phyloP scores from a whole-genome alignment of 1,140 invertebrate genomes.

The Trachymyrmex septentrionalis region DNA sequence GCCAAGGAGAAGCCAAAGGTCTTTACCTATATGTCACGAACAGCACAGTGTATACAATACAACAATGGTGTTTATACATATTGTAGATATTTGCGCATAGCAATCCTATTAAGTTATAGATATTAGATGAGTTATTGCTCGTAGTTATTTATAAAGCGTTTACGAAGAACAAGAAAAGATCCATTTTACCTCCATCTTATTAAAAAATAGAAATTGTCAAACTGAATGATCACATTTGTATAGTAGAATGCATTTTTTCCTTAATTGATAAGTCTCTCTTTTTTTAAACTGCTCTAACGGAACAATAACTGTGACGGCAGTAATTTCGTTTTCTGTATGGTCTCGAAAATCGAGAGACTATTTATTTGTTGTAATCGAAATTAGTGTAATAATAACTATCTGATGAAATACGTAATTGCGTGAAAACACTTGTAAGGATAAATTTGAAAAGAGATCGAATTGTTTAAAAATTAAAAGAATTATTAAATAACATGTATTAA shows the following conservation, averaged over 20 bases:
- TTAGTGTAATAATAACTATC: conserved; percentile 22
- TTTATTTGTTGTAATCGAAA: conserved; percentile 25
- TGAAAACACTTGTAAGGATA: not conserved
- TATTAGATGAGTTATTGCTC: conserved; percentile 72
- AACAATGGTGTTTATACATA: conserved; percentile 82
- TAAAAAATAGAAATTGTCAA: conserved; percentile 37
- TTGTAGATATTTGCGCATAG: conserved; percentile 83
- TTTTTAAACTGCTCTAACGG: conserved; percentile 44
- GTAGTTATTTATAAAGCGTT: conserved; percentile 80
- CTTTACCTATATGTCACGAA: conserved; percentile 17
- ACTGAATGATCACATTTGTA: conserved; percentile 55
- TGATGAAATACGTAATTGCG: conserved; percentile 16
- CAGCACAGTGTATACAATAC: conserved; percentile 72
- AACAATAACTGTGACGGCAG: conserved; percentile 55
- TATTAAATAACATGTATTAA: not conserved
- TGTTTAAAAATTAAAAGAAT: conserved; percentile 1
- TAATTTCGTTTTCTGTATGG: conserved; percentile 50
- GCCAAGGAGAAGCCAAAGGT: not conserved
- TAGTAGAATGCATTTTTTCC: conserved; percentile 76
- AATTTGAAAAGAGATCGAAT: conserved; percentile 13
- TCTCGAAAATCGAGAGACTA: conserved; percentile 18
- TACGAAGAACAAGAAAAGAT: conserved; percentile 54
- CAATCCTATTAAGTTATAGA: conserved; percentile 81
- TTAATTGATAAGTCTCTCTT: conserved; percentile 58
- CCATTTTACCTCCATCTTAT: conserved; percentile 39